Conservation (phyloP, 2,797 vertebrate species). For the Rousettus madagascariensis region DNA sequence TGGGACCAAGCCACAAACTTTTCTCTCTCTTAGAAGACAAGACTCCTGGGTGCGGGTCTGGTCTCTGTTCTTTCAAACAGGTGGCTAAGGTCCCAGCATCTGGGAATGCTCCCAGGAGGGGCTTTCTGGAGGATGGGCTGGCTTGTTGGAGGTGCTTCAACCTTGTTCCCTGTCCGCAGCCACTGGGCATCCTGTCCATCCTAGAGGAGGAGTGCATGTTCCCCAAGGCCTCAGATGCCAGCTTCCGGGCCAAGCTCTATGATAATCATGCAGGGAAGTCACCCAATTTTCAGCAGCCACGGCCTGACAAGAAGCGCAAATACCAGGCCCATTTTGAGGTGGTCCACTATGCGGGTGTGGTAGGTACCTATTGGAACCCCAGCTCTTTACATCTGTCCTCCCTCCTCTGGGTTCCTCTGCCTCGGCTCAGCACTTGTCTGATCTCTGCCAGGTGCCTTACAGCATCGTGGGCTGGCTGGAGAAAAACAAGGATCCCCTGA, state of each 20-base stretch:
- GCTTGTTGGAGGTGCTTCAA: background rate
- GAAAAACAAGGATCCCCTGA: conserved; percentile 96
- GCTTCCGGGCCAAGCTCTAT: conserved; percentile 95
- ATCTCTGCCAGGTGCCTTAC: conserved; percentile 90
- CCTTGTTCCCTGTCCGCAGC: conserved; percentile 81
- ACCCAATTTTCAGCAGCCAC: conserved; percentile 93
- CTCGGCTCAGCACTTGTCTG: background rate
- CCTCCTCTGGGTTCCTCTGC: accelerated
- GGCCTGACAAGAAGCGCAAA: conserved; percentile 94
- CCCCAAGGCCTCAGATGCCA: conserved; percentile 93
- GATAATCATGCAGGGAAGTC: conserved; percentile 97
- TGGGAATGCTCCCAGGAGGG: background rate
- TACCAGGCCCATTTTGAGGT: conserved; percentile 96
- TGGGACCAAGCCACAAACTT: background rate
- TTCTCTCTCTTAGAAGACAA: background rate
- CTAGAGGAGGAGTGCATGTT: conserved; percentile 99
- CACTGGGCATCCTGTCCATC: conserved; percentile 95
- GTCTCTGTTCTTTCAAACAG: background rate
- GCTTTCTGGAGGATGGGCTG: background rate
- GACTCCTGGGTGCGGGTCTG: background rate
- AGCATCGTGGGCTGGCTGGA: conserved; percentile 94
- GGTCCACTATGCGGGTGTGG: conserved; percentile 95
- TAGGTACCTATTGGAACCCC: conserved; percentile 80
- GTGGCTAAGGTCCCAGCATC: background rate
- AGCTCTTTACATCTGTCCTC: background rate